These are phyloP conservation scores for Rhegmatorhina hoffmannsi DNA, from an alignment of 2,113 vertebrate genomes.

Conservation along the genomic window DNA sequence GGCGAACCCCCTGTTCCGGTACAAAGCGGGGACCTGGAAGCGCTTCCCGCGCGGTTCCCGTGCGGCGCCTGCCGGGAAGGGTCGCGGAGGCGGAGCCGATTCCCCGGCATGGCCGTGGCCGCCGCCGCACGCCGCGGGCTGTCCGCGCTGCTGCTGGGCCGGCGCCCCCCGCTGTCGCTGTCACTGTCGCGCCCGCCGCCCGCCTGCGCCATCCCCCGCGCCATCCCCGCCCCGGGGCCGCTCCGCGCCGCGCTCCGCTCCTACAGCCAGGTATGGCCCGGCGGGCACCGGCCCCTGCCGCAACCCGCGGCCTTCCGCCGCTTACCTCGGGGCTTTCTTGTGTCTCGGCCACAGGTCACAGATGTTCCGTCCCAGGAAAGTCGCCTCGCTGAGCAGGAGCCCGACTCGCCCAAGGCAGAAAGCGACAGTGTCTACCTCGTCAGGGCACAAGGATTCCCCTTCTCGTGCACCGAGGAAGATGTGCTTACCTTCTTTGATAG, in stretches of 20 bases:
- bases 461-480: conserved; percentile 86
- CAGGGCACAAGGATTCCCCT: conserved; percentile 87
- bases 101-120: background rate
- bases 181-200: background rate
- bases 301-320: accelerated
- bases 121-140: background rate
- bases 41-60: background rate
- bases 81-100: background rate
- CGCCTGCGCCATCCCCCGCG: background rate
- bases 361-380: conserved; percentile 61
- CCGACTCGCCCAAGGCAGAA: background rate
- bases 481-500: conserved; percentile 91
- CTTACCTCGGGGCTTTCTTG: accelerated
- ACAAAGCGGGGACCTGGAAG: background rate
- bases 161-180: background rate
- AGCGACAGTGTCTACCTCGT: conserved; percentile 80
- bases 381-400: conserved; percentile 73
- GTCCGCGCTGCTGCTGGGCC: background rate
- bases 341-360: conserved; percentile 52
- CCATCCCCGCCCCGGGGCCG: background rate
- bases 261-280: background rate
- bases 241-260: background rate
- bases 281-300: background rate
- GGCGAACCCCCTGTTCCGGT: too few species aligned
- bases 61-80: background rate